phyloP scores from a whole-genome alignment of 2,888 invertebrate genomes.

The Nephrotoma flavescens region DNA sequence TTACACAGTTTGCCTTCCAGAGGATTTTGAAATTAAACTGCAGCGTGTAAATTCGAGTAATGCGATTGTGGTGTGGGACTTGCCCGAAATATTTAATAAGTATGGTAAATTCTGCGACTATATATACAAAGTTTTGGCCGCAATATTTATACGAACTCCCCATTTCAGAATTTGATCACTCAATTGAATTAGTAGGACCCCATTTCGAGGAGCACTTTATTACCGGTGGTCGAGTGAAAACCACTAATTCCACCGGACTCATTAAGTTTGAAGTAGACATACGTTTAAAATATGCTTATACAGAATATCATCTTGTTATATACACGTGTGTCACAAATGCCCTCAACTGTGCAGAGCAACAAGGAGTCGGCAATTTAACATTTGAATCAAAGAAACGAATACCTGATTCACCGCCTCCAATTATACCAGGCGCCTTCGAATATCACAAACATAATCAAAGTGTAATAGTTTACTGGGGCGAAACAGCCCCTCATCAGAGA shows the following conservation, averaged over 20 bases:
- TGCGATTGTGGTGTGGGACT: too few species aligned
- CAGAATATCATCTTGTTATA: background rate
- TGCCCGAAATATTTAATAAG: too few species aligned
- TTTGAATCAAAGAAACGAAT: background rate
- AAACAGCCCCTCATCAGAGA: too few species aligned
- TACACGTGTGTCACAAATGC: background rate
- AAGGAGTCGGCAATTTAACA: background rate
- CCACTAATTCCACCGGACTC: background rate
- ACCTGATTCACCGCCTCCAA: background rate
- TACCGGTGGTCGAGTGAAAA: background rate
- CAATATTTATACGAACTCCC: too few species aligned
- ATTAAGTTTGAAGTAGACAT: background rate
- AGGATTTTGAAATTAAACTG: too few species aligned
- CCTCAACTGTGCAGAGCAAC: background rate
- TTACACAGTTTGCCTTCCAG: too few species aligned
- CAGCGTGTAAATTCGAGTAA: too few species aligned
- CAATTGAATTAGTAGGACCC: too few species aligned
- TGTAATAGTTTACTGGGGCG: background rate
- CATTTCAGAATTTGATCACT: too few species aligned
- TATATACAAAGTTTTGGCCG: too few species aligned
- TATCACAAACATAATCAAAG: background rate
- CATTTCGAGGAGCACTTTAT: too few species aligned
- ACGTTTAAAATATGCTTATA: background rate
- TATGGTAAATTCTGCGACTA: too few species aligned
- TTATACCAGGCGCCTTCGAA: background rate